Evolutionary conservation across 2,113 vertebrate genomes (phyloP).

Genomic region (Chaetodon trifascialis): DNA sequence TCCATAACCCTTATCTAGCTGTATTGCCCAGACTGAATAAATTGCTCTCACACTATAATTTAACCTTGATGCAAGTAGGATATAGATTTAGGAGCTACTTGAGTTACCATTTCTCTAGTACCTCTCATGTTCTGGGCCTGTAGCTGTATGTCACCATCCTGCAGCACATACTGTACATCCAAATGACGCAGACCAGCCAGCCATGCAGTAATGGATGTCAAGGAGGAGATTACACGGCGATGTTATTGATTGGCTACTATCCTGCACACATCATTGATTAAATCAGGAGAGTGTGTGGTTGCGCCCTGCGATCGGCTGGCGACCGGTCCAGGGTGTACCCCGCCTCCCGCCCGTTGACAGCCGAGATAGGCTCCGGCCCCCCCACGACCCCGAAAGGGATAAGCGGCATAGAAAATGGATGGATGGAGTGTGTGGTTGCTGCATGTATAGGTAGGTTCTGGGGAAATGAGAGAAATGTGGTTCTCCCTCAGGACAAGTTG

Average conservation of each 20-base stretch:
- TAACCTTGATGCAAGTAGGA: conserved; percentile 56
- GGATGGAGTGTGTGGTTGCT: conserved; percentile 55
- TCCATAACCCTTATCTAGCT: conserved; percentile 40
- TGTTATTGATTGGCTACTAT: conserved; percentile 65
- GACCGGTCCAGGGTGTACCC: too few species aligned
- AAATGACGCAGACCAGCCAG: conserved; percentile 43
- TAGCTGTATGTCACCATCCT: conserved; percentile 45
- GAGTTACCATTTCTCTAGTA: conserved; percentile 40
- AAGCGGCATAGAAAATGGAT: too few species aligned
- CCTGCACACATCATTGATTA: conserved; percentile 56
- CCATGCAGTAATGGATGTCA: conserved; percentile 62
- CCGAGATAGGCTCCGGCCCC: too few species aligned
- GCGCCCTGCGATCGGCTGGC: too few species aligned
- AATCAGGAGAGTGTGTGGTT: conserved; percentile 54
- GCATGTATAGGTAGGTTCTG: conserved; percentile 52
- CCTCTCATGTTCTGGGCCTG: conserved; percentile 17
- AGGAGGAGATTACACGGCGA: conserved; percentile 63
- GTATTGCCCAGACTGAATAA: conserved; percentile 51
- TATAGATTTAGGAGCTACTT: conserved; percentile 56
- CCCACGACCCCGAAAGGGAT: too few species aligned
- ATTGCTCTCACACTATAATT: conserved; percentile 53
- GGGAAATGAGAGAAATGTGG: conserved; percentile 48
- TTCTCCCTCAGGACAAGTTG: conserved; percentile 20
- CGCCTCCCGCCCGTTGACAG: too few species aligned
- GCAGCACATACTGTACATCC: conserved; percentile 33